Conservation (phyloP, 2,113 vertebrate genomes). For the Typhlomys cinereus region DNA sequence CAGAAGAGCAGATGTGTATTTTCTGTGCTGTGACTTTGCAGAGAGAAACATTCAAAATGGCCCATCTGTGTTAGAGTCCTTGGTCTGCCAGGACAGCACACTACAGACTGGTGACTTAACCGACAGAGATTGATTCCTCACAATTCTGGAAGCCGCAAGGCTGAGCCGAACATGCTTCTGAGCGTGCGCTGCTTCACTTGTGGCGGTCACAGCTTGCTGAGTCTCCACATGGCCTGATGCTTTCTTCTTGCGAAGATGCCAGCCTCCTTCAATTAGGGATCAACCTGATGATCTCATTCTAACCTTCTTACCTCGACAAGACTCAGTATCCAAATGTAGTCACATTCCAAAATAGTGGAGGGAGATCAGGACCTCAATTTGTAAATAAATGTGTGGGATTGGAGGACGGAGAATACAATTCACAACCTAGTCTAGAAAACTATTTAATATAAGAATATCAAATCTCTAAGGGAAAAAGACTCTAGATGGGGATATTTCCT, state of each 20-base stretch:
- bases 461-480: background rate
- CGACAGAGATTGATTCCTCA: background rate
- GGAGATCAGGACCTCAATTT: background rate
- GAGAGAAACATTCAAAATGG: conserved; percentile 30
- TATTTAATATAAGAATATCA: background rate
- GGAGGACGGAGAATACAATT: background rate
- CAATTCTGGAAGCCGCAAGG: background rate
- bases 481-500: background rate
- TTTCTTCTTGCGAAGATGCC: background rate
- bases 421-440: background rate
- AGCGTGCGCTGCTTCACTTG: background rate
- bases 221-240: background rate
- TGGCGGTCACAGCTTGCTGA: background rate
- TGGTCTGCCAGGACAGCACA: background rate
- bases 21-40: conserved; percentile 26
- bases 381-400: background rate
- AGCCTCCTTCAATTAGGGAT: background rate
- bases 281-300: background rate
- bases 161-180: background rate
- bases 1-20: conserved; percentile 38
- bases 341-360: background rate
- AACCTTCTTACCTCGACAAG: background rate
- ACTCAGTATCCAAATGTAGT: background rate
- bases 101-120: background rate
- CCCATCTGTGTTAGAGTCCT: background rate